A percentile compares a stretch with the other conserved stretches of the same genome.
Conservation (phyloP, 2,888 invertebrate species). For the Tubiluchus corallicola region DNA sequence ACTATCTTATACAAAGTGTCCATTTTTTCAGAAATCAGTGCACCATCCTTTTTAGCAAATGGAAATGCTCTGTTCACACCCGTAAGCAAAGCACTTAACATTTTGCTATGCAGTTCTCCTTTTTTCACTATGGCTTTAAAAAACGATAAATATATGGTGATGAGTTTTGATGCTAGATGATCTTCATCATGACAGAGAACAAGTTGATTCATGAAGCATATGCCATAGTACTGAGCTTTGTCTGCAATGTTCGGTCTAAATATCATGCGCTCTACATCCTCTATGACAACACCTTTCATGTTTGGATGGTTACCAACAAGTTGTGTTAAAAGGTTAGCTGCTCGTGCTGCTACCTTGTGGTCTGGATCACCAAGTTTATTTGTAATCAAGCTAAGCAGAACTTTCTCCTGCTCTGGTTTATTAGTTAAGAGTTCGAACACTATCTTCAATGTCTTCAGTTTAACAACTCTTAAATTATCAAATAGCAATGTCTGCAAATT, state of each 20-base stretch:
- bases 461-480: constrained; percentile 36
- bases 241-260: constrained; percentile 67
- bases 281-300: constrained; percentile 70
- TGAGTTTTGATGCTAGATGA: constrained; percentile 57
- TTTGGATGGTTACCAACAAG: constrained; percentile 65
- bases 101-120: constrained; percentile 58
- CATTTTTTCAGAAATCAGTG: constrained; percentile 39
- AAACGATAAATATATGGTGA: constrained; percentile 81
- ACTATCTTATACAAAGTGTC: constrained; percentile 62
- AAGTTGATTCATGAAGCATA: constrained; percentile 78
- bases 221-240: constrained; percentile 64
- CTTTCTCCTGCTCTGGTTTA: constrained; percentile 68
- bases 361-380: constrained; percentile 92
- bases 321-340: constrained; percentile 62
- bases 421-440: constrained; percentile 53
- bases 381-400: constrained; percentile 65
- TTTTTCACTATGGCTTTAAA: constrained; percentile 49
- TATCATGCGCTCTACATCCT: constrained; percentile 71
- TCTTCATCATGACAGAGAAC: constrained; percentile 49
- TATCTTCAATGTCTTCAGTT: constrained; percentile 49
- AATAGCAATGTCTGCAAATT: background rate
- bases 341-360: constrained; percentile 67
- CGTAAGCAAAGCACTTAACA: constrained; percentile 60
- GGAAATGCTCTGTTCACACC: constrained; percentile 71
- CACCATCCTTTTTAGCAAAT: constrained; percentile 41